Conservation (phyloP, 2,888 invertebrate genomes). For the Leptinotarsa peninsularis region DNA sequence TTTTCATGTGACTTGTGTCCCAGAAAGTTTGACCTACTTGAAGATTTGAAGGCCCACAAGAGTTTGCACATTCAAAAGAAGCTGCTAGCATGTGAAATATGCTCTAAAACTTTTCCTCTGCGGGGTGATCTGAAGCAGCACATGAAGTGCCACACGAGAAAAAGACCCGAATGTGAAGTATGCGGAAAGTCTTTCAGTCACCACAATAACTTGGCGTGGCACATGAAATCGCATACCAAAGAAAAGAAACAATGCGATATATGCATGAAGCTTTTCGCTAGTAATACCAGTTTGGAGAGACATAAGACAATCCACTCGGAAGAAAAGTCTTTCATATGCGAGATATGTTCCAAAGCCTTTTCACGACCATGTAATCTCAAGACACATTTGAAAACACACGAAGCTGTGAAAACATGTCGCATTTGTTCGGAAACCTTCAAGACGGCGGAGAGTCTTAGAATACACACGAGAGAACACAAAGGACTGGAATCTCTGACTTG, state of each 20-base stretch:
- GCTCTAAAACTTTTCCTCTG: neutral
- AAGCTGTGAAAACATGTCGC: neutral
- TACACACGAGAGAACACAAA: neutral
- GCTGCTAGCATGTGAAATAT: slow-evolving; percentile 14
- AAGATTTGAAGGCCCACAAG: slow-evolving; percentile 22
- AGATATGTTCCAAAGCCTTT: neutral
- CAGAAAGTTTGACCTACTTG: slow-evolving; percentile 11
- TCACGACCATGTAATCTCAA: neutral
- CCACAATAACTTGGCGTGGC: neutral
- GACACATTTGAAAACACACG: neutral
- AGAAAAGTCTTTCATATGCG: neutral
- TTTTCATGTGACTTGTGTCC: slow-evolving; percentile 24
- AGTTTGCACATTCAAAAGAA: slow-evolving; percentile 22
- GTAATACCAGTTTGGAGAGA: neutral
- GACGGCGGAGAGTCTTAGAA: neutral
- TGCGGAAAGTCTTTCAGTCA: neutral
- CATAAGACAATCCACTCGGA: neutral
- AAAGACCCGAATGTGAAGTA: slow-evolving; percentile 17
- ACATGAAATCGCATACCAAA: neutral
- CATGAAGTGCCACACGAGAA: slow-evolving; percentile 18
- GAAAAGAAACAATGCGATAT: neutral
- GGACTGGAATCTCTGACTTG: neutral
- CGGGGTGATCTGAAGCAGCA: neutral
- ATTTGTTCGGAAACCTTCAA: neutral
- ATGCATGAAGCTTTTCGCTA: neutral